phyloP scores from a whole-genome alignment of 2,113 vertebrate genomes.

The Tringa solitaria region DNA sequence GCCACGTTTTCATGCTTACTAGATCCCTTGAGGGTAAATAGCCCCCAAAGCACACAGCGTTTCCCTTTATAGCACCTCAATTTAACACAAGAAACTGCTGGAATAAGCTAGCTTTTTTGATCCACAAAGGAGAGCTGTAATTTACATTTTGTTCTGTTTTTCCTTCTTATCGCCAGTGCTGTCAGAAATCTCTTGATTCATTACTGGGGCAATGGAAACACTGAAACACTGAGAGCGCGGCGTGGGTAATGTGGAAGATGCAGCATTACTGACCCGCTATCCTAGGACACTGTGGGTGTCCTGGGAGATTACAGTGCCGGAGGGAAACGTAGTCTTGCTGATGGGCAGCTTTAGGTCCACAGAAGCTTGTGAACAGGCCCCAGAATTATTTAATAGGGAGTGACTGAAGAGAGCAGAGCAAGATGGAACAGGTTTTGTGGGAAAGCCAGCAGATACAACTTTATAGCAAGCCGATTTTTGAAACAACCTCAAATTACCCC shows the following conservation, averaged over 20 bases:
- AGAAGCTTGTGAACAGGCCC: background rate
- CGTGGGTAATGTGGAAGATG: background rate
- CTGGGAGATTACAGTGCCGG: background rate
- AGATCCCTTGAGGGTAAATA: background rate
- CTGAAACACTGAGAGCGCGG: background rate
- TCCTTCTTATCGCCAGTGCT: background rate
- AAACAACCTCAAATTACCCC: background rate
- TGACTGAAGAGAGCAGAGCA: background rate
- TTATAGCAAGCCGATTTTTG: background rate
- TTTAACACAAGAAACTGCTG: background rate
- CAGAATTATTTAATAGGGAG: background rate
- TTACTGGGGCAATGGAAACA: background rate
- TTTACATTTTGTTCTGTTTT: background rate
- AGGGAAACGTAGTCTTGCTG: background rate
- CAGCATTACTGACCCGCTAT: background rate
- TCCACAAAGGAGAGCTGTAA: background rate
- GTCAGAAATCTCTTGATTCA: slow-evolving; percentile 8
- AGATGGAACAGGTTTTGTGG: background rate
- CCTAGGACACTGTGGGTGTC: background rate
- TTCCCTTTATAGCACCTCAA: background rate
- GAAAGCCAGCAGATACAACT: background rate
- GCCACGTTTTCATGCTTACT: background rate
- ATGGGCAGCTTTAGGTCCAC: background rate
- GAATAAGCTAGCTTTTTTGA: background rate
- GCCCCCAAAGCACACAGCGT: background rate